Base-by-base conservation (phyloP, 2,888 invertebrate species). In the Drosophila tanythrix region DNA sequence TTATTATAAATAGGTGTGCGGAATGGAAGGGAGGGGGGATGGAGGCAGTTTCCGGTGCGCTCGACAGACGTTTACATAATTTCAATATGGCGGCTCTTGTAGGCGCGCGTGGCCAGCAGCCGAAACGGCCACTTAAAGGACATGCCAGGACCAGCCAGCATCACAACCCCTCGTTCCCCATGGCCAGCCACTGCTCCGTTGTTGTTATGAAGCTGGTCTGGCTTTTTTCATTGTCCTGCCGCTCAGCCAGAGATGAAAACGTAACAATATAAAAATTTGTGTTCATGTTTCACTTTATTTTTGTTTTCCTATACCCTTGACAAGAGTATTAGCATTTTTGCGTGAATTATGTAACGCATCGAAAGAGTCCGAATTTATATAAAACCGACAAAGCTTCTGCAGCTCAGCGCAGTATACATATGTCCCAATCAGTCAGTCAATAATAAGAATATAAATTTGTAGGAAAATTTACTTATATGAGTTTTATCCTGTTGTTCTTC, bases 181-280 rank as follows among this genome's bases (percentile, higher is more conserved):
- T 15, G 11, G 21, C 50, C 62, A 29, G 48, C 13, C 29, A 35
- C 33, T 36, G 53, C 35, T 18, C n/a, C 36, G 25, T 25, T 27
- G 46, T 36, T 70, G 70, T 58, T 62, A 21, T 58, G 53, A 40
- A 46, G 57, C 15, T 59, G 40, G 68, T 10, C 25, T 51, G 60
- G 67, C 60, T 65, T 62, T 78, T 70, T 79, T 72, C 76, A 77
- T 70, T 75, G 66, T 78, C 61, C 52, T 38, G 63, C 62, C 33
- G 64, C 38, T 38, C 27, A 51, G 55, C 33, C 69, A 53, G 75
- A 81, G 78, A 81, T 81, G 81, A 81, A 81, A 80, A 82, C 66
- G 83, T 81, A 83, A 82, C 82, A 83, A 82, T 79, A 82, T 83
- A 82, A 82, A 81, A 82, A 82, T 82, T 82, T 82, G 83, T 83